Base-by-base conservation (phyloP, 2,888 invertebrate genomes). In the Gymnosoma rotundatum region DNA sequence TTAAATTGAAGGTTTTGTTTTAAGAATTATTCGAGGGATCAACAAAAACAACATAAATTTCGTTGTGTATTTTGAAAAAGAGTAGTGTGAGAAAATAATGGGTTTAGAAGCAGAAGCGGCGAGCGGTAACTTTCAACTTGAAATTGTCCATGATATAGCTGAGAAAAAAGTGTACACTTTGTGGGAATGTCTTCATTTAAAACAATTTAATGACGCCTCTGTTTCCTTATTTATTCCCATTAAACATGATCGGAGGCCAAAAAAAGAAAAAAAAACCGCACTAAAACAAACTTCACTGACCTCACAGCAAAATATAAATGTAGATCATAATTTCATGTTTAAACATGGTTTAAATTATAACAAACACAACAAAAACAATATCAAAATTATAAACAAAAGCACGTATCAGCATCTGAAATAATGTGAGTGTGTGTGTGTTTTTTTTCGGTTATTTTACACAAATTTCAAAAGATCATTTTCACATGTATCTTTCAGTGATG, bases 1-100 rank as follows among this genome's bases (percentile, higher is more conserved):
- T 84, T 85, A 84, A 87, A 86, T 86, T 86, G 83, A 85, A 84
- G 86, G 83, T 83, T 86, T 87, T 85, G 72, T 82, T 84, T 79
- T 83, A 82, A 78, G 52, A 75, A 85, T 76, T 58, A 67, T 80
- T 74, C 18, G 54, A 73, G 12, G 18, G 14, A 38, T 12, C 42
- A 42, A 36, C 58, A 76, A 76, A 50, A 70, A 70, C 52, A 64
- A 36, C 52, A 52, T 32, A 52, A 73, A 67, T 48, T 54, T 70
- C n/a, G 45, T 32, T 45, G 60, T 69, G 32, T 21, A 21, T 25
- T n/a, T 48, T 48, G 16, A 63, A 64, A 50, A 58, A 42, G 42
- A 21, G 36, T 61, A 52, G 74, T 83, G 83, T 84, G 83, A 84
- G 83, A 84, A 84, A 80, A 83, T 83, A 66, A 75, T 83, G 61